These are phyloP conservation scores for Orthosia gothica DNA, from an alignment of 2,888 invertebrate species.

Conservation along the genomic window DNA sequence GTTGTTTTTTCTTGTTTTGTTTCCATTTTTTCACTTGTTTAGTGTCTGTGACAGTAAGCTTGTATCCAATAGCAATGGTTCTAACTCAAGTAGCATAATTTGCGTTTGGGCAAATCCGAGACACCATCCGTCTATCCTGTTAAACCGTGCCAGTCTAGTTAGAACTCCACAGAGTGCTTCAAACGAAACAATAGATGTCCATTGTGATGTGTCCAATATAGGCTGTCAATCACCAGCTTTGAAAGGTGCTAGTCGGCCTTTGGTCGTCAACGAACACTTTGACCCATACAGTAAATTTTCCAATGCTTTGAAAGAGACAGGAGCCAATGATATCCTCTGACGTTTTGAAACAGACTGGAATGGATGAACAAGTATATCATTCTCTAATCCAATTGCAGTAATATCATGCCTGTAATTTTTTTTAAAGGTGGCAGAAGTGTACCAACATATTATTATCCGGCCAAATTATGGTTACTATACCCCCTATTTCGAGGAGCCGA, in stretches of 20 bases:
- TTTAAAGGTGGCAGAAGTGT: background rate
- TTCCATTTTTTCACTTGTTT: too few species aligned
- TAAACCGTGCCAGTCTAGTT: too few species aligned
- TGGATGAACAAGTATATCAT: background rate
- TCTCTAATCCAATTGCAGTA: too few species aligned
- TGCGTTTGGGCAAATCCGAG: background rate
- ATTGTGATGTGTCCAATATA: background rate
- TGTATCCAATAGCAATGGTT: background rate
- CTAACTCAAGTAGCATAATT: accelerated
- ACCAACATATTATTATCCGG: too few species aligned
- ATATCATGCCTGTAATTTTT: background rate
- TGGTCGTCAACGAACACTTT: background rate
- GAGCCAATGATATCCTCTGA: too few species aligned
- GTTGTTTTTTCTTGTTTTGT: too few species aligned
- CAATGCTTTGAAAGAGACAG: background rate
- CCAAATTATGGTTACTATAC: too few species aligned
- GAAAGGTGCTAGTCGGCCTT: background rate
- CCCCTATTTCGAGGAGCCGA: too few species aligned
- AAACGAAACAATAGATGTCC: background rate
- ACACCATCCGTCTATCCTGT: background rate
- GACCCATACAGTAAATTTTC: background rate
- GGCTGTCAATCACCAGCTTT: background rate
- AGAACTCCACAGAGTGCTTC: background rate
- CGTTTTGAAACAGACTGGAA: background rate
- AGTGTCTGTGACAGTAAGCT: too few species aligned